Conservation (phyloP, 2,888 invertebrate species). For the Plutella xylostella region DNA sequence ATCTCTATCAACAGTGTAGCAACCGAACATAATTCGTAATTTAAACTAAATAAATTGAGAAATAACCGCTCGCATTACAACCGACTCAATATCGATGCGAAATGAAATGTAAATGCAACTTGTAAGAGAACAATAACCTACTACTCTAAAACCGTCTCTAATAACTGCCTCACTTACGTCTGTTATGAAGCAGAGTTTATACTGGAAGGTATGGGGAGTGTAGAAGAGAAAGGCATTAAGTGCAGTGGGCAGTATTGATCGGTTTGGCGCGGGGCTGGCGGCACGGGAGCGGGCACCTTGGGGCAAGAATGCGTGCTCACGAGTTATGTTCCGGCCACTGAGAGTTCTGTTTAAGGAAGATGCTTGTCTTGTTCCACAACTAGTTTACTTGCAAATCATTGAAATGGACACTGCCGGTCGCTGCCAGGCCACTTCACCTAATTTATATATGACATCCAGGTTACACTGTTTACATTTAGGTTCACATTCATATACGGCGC, state of each 20-base stretch:
- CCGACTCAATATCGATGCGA: background rate
- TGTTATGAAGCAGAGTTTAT: background rate
- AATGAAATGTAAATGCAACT: background rate
- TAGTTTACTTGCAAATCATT: constrained; percentile 35
- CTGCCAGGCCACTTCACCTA: too few relatives aligned
- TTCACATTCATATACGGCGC: too few relatives aligned
- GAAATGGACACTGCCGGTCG: constrained; percentile 12
- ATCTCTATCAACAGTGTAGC: too few relatives aligned
- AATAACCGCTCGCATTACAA: background rate
- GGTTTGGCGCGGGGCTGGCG: constrained; percentile 12
- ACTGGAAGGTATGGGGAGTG: background rate
- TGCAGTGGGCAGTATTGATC: background rate
- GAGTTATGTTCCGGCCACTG: constrained; percentile 30
- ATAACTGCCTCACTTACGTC: background rate
- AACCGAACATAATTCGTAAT: background rate
- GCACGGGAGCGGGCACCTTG: constrained; percentile 58
- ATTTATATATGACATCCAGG: too few relatives aligned
- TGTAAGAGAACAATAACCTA: background rate
- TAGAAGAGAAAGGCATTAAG: background rate
- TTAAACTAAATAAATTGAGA: background rate
- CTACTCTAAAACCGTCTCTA: background rate
- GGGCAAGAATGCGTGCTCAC: constrained; percentile 53
- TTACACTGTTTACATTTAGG: too few relatives aligned
- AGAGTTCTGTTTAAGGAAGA: constrained; percentile 47
- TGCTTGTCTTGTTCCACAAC: constrained; percentile 44